Evolutionary conservation across 2,888 invertebrate genomes (phyloP).

Genomic region (Acanthosepion esculentum): DNA sequence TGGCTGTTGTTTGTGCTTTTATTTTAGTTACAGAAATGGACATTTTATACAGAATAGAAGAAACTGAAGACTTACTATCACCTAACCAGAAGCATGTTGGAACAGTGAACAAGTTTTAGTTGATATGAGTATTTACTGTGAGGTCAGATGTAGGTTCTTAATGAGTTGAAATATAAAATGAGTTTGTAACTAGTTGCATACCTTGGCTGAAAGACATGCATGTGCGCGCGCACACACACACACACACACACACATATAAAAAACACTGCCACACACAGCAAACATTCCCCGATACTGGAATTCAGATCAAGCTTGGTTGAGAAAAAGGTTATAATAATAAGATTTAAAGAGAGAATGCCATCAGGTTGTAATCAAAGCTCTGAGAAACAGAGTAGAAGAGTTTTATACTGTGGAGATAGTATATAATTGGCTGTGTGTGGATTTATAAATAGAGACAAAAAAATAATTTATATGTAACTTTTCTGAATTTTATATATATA

Average conservation of each 20-base stretch:
- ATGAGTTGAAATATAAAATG: background rate
- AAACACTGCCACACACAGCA: background rate
- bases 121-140: too few species aligned
- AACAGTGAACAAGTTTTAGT: too few species aligned
- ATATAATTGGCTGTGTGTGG: background rate
- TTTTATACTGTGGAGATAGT: background rate
- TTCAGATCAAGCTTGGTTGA: background rate
- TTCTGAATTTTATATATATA: too few species aligned
- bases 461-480: too few species aligned
- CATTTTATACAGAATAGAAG: too few species aligned
- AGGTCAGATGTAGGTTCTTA: background rate
- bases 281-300: background rate
- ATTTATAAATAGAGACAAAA: background rate
- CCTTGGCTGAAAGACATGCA: background rate
- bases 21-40: too few species aligned
- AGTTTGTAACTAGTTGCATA: background rate
- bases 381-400: background rate
- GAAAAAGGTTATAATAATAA: slow-evolving; percentile 33
- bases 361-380: background rate
- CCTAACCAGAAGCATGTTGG: too few species aligned
- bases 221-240: background rate
- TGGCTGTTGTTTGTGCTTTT: too few species aligned
- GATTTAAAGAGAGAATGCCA: background rate
- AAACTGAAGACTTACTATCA: too few species aligned
- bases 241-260: background rate